Evolutionary conservation across 1,140 invertebrate species (phyloP).

Genomic region (Aporrectodea caliginosa): DNA sequence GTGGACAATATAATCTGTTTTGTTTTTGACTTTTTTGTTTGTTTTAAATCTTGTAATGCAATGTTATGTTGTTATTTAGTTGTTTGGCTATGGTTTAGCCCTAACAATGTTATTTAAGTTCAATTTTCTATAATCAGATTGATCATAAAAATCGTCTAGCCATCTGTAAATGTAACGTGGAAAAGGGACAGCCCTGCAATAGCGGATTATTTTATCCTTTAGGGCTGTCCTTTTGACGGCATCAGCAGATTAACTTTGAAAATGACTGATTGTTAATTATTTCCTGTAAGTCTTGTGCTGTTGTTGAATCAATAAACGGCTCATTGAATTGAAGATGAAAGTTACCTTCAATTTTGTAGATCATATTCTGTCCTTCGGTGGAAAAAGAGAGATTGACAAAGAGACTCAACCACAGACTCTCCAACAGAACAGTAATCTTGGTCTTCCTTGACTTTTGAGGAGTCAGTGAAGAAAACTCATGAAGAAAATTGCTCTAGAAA

Average conservation of each 20-base stretch:
- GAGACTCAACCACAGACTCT: slow-evolving; percentile 48
- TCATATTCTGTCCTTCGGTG: slow-evolving; percentile 53
- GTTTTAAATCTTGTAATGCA: too few species aligned
- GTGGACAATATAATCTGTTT: too few species aligned
- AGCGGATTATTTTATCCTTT: too few species aligned
- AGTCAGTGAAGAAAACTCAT: slow-evolving; percentile 47
- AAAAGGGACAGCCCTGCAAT: background rate
- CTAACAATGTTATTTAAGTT: too few species aligned
- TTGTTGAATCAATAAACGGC: slow-evolving; percentile 13
- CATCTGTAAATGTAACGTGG: background rate
- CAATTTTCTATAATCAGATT: too few species aligned
- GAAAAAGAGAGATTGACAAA: slow-evolving; percentile 50
- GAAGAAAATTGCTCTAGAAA: slow-evolving; percentile 48
- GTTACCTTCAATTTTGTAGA: slow-evolving; percentile 49
- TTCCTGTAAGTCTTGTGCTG: too few species aligned
- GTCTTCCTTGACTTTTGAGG: slow-evolving; percentile 42
- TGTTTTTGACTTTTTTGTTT: too few species aligned
- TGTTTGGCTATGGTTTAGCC: too few species aligned
- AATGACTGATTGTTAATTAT: too few species aligned
- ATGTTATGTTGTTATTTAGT: too few species aligned
- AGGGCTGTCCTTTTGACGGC: too few species aligned
- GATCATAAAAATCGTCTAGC: background rate
- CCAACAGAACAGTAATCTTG: slow-evolving; percentile 38
- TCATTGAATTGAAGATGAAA: slow-evolving; percentile 14
- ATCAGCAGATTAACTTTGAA: too few species aligned